phyloP scores from a whole-genome alignment of 2,113 vertebrate genomes.

The Eublepharis macularius region DNA sequence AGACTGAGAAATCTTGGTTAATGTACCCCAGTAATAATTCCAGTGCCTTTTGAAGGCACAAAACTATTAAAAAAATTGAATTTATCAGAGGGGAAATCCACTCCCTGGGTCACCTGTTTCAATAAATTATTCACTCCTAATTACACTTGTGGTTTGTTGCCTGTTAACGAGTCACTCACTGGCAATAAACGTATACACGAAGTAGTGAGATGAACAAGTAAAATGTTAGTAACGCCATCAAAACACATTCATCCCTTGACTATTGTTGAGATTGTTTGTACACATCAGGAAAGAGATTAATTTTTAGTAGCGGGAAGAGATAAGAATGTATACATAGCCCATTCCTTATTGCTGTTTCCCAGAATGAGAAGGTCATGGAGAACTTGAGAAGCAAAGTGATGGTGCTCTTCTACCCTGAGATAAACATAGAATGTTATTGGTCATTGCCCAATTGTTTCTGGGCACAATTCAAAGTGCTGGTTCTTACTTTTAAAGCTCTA shows the following conservation, averaged over 20 bases:
- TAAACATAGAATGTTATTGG: no score
- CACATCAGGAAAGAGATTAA: not conserved
- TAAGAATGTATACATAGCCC: not conserved
- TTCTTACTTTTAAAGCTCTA: no score
- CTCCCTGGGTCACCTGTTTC: not conserved
- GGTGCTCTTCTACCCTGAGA: no score
- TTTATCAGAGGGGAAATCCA: not conserved
- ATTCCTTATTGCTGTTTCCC: no score
- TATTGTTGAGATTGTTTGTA: not conserved
- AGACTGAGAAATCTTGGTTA: not conserved
- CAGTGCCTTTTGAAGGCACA: not conserved
- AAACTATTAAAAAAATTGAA: not conserved
- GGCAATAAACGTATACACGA: slow-evolving; percentile 10
- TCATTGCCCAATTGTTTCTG: no score
- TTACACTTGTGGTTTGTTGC: slow-evolving; percentile 20
- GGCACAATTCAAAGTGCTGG: no score
- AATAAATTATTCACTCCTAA: slow-evolving; percentile 21
- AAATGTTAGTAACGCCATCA: slow-evolving; percentile 17
- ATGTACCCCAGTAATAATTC: not conserved
- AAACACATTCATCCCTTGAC: not conserved
- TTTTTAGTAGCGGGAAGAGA: not conserved
- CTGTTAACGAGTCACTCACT: slow-evolving; percentile 12
- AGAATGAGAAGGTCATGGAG: no score
- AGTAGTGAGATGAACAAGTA: not conserved
- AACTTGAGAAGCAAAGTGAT: no score